A percentile compares a stretch with the other conserved stretches of the same genome.
These are phyloP conservation scores for Nowickia ferox DNA, from an alignment of 2,888 invertebrate species.

Conservation along the genomic window DNA sequence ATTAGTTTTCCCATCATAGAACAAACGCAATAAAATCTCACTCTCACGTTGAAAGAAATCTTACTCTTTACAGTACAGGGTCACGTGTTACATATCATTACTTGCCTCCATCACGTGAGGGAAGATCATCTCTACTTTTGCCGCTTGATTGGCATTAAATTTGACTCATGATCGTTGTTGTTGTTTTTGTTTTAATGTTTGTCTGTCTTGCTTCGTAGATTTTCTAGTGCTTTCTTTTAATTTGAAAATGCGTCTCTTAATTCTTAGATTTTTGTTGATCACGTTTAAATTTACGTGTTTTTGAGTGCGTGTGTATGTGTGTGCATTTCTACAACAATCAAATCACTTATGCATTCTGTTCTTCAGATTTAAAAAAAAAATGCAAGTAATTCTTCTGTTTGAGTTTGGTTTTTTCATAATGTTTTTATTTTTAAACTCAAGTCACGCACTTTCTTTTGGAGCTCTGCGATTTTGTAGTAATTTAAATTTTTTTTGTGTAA, in stretches of 20 bases:
- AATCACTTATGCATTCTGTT: conserved; percentile 32
- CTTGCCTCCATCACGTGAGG: too few relatives aligned
- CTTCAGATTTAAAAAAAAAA: conserved; percentile 21
- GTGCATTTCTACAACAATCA: conserved; percentile 20
- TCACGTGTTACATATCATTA: too few relatives aligned
- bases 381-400: conserved; percentile 55
- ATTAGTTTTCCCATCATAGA: too few relatives aligned
- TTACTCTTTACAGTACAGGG: too few relatives aligned
- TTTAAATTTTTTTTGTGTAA: neutral
- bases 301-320: neutral
- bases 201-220: conserved; percentile 26
- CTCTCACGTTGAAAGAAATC: too few relatives aligned
- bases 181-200: conserved; percentile 5
- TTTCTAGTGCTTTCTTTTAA: conserved; percentile 52
- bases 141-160: conserved; percentile 68
- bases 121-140: conserved; percentile 33
- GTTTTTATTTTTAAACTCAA: conserved; percentile 34
- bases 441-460: conserved; percentile 65
- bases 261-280: conserved; percentile 53
- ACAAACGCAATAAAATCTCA: too few relatives aligned
- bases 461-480: conserved; percentile 55
- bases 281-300: conserved; percentile 35
- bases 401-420: conserved; percentile 12
- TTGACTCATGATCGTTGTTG: conserved; percentile 29
- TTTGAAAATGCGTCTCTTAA: conserved; percentile 44